phyloP scores from a whole-genome alignment of 92 coral and sea anemone genomes.

The Epizoanthus scotinus region DNA sequence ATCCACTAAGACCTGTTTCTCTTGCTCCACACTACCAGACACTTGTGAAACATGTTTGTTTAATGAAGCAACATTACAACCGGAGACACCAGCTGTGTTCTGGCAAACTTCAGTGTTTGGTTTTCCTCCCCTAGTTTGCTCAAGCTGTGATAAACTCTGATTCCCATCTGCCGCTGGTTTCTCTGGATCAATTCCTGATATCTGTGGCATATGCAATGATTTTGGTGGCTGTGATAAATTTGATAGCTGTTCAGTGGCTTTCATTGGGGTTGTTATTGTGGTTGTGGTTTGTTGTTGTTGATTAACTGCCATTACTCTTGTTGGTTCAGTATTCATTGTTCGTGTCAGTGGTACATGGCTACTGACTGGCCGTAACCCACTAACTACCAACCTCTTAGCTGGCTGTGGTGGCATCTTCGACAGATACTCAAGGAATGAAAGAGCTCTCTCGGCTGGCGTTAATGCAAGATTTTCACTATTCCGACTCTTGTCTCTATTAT shows the following conservation, averaged over 20 bases:
- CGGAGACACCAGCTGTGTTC: neutral
- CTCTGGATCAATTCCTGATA: neutral
- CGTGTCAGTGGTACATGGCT: neutral
- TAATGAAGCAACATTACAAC: too few relatives aligned
- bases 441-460: neutral
- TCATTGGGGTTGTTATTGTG: too few relatives aligned
- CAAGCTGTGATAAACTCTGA: neutral
- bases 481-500: neutral
- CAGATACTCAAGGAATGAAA: constrained; percentile 13
- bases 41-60: neutral
- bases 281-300: too few relatives aligned
- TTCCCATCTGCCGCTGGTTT: neutral
- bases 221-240: neutral
- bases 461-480: neutral
- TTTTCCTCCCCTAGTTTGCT: neutral
- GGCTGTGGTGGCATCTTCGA: neutral
- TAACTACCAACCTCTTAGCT: neutral
- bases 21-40: neutral
- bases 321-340: too few relatives aligned
- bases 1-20: too few relatives aligned
- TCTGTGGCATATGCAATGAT: neutral
- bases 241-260: neutral
- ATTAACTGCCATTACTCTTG: too few relatives aligned
- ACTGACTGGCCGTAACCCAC: neutral
- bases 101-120: neutral